Conservation (phyloP, 2,113 vertebrate species). For the Siphamia tubifer region DNA sequence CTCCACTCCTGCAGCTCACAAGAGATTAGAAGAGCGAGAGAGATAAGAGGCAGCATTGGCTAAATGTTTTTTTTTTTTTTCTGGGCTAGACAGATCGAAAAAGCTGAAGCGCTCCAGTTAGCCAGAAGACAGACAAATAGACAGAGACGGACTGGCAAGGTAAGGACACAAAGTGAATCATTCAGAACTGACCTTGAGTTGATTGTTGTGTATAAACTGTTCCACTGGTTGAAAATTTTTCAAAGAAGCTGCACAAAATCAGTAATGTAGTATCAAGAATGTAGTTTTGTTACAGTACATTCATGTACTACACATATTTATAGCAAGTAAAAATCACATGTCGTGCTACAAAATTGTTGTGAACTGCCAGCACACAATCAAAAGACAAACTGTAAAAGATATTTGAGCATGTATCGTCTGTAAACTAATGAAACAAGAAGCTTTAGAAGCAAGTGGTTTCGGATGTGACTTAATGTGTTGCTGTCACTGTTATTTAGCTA, state of each 20-base stretch:
- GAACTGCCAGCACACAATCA: too few species aligned
- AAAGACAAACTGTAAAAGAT: too few species aligned
- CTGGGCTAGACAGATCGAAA: conserved; percentile 59
- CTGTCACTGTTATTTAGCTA: too few species aligned
- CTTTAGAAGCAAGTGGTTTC: too few species aligned
- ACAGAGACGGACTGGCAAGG: conserved; percentile 51
- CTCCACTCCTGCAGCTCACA: conserved; percentile 72
- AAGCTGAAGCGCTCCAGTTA: conserved; percentile 66
- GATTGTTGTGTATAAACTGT: conserved; percentile 55
- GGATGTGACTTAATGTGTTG: too few species aligned
- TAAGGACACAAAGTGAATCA: conserved; percentile 63
- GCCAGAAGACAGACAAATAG: conserved; percentile 65
- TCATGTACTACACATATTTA: neutral
- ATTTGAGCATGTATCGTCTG: too few species aligned
- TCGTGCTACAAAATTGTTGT: too few species aligned
- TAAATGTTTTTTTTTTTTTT: conserved; percentile 60
- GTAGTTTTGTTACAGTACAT: conserved; percentile 9
- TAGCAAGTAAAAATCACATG: conserved; percentile 5
- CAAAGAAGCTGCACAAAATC: conserved; percentile 47
- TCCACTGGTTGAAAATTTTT: conserved; percentile 59
- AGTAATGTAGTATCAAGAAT: conserved; percentile 49
- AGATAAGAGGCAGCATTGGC: conserved; percentile 79
- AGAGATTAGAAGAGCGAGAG: conserved; percentile 77
- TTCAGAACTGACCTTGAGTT: conserved; percentile 76
- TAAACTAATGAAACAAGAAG: too few species aligned